Conservation (phyloP, 2,113 vertebrate genomes). For the Hypanus sabinus region DNA sequence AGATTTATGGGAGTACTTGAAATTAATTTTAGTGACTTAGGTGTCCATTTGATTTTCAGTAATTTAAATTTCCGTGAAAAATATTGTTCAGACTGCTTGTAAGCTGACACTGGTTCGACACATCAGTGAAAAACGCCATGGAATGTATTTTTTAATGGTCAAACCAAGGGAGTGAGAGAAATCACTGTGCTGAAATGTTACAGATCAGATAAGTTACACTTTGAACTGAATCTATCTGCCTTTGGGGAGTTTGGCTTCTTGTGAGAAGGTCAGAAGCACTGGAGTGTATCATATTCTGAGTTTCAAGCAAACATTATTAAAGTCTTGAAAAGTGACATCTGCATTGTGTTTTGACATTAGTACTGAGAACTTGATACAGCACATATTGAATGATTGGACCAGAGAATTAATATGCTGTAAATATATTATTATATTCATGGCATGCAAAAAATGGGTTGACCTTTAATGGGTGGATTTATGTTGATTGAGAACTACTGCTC, state of each 20-base stretch:
- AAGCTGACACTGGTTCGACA: neutral
- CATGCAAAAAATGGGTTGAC: neutral
- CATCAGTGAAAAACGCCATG: neutral
- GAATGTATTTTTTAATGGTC: neutral
- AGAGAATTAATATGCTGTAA: neutral
- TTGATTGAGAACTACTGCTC: neutral
- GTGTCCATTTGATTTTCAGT: neutral
- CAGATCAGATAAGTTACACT: constrained; percentile 18
- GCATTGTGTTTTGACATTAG: neutral
- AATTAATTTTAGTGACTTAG: neutral
- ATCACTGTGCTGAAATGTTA: neutral
- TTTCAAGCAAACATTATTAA: constrained; percentile 21
- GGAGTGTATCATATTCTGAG: constrained; percentile 12
- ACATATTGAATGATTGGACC: neutral
- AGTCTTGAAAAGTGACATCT: constrained; percentile 11
- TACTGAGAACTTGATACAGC: neutral
- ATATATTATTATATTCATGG: neutral
- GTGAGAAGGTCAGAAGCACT: constrained; percentile 2
- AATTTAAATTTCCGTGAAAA: neutral
- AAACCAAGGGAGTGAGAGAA: neutral
- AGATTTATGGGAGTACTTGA: neutral
- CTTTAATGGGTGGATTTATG: neutral
- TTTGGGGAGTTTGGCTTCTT: constrained; percentile 25
- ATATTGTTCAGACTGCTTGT: neutral
- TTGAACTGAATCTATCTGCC: constrained; percentile 18